Base-by-base conservation (phyloP, 2,113 vertebrate species). In the Saimiri boliviensis region DNA sequence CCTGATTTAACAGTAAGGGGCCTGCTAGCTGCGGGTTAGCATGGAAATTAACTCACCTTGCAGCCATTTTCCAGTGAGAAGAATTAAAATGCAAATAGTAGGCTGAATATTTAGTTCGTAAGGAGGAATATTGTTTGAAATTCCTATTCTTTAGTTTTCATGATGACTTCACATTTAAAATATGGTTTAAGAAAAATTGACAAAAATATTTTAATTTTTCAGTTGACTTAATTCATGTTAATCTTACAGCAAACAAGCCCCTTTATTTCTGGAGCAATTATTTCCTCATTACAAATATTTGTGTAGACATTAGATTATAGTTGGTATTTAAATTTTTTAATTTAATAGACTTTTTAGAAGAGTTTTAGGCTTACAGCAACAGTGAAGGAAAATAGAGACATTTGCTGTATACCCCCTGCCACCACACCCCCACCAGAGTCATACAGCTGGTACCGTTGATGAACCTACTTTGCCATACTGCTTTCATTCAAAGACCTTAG, bases 1-100 rank as follows among this genome's bases (percentile, higher is more conserved):
- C 89, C 35, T 93, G 85, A 93, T 94, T 96, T 89, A 98, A 84
- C 25, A 83, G 82, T 35, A 60, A 95, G 47, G 23, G 8, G 5
- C 20, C 40, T 96, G 47, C 13, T 86, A 98, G 74, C 6, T 25
- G 76, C 3, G 4, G 68, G 47, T 86, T 97, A 80, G 76, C 93
- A 71, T 79, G 68, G 63, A 93, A 94, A 96, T 97, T 94, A 95
- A 92, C 95, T 97, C 92, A 90, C 56, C 89, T 97, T 81, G n/a
- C 45, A 96, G 60, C 16, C 70, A 47, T 96, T 98, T 98, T 93
- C 92, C 82, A 87, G 82, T 45, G 11, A 81, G 83, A 93, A 73
- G 2, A 82, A 92, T 97, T 83, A 70, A 23, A 88, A 97, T 97
- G 40, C 66, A 97, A 97, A 96, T 82, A 92, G 70, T 27, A 92